These are phyloP conservation scores for Diprion similis DNA, from an alignment of 1,140 invertebrate genomes.

Conservation along the genomic window DNA sequence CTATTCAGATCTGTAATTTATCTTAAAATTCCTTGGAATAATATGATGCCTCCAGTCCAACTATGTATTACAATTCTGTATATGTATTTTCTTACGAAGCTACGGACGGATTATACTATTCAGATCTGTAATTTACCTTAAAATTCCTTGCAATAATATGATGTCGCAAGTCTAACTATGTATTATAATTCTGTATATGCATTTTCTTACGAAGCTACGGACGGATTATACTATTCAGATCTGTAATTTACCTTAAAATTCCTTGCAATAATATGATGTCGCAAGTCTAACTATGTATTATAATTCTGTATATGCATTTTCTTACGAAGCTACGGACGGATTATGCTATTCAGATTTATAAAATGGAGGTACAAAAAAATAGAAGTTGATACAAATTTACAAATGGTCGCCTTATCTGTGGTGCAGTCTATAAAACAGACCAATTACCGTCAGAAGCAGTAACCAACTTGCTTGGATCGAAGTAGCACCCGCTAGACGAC, in stretches of 20 bases:
- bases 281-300: too few species aligned
- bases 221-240: neutral
- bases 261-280: too few species aligned
- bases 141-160: too few species aligned
- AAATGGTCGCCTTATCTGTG: constrained; percentile 32
- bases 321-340: neutral
- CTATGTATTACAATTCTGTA: too few species aligned
- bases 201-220: neutral
- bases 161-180: too few species aligned
- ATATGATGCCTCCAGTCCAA: too few species aligned
- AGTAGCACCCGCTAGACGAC: constrained; percentile 84
- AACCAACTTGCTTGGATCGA: constrained; percentile 63
- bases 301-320: too few species aligned
- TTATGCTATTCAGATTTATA: neutral
- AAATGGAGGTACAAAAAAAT: neutral
- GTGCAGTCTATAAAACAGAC: constrained; percentile 36
- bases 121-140: neutral
- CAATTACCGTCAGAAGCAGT: constrained; percentile 49
- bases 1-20: neutral
- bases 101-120: neutral
- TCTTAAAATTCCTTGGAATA: too few species aligned
- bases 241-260: neutral
- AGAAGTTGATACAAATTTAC: too few species aligned
- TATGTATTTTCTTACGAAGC: neutral
- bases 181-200: too few species aligned